A percentile compares a stretch with the other conserved stretches of the same genome.
These are phyloP conservation scores for Oreochromis tanganicae DNA, from an alignment of 2,113 vertebrate species.

Conservation along the genomic window DNA sequence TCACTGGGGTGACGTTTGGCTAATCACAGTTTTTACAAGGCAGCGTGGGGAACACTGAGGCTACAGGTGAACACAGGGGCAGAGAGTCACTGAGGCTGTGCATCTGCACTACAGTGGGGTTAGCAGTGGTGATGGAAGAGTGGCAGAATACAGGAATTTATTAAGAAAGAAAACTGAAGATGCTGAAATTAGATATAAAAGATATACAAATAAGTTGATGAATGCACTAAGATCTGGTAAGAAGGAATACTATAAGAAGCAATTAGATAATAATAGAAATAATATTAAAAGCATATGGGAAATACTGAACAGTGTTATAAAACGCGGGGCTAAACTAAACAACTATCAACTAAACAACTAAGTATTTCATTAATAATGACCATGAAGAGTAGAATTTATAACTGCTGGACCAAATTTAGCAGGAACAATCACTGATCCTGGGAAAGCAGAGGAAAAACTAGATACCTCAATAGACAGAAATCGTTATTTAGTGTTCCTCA, in stretches of 20 bases:
- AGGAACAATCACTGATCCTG: background rate
- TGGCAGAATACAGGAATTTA: background rate
- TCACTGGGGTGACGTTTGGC: background rate
- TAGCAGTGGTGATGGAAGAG: background rate
- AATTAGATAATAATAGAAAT: background rate
- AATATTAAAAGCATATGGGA: background rate
- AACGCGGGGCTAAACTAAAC: background rate
- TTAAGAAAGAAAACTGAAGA: background rate
- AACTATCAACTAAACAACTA: background rate
- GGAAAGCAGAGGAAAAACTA: background rate
- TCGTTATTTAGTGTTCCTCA: background rate
- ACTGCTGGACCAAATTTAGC: background rate
- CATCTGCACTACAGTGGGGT: background rate
- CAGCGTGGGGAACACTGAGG: background rate
- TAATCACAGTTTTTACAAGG: background rate
- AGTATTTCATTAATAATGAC: background rate
- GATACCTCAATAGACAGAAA: background rate
- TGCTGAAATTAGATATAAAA: background rate
- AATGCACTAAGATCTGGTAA: background rate
- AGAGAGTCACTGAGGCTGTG: background rate
- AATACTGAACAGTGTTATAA: fast-evolving
- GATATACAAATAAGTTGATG: fast-evolving
- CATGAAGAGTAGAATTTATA: background rate
- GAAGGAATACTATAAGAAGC: background rate
- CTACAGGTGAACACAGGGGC: background rate